phyloP scores from a whole-genome alignment of 1,140 invertebrate genomes.

The Bombyx mandarina region DNA sequence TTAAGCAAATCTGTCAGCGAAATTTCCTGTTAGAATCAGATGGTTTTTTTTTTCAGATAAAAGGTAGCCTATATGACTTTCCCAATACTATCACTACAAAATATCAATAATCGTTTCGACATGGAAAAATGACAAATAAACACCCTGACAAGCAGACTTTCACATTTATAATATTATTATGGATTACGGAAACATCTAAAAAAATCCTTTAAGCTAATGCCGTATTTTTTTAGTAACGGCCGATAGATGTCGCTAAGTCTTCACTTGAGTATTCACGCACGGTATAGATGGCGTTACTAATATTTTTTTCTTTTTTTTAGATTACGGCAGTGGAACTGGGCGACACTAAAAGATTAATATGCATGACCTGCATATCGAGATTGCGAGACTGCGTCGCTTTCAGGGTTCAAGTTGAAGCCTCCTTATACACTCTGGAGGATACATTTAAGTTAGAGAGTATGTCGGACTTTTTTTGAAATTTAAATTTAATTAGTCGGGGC shows the following conservation, averaged over 20 bases:
- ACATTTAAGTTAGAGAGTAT: slow-evolving; percentile 26
- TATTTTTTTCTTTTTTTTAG: slow-evolving; percentile 16
- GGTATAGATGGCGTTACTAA: background rate
- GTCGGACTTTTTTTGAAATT: slow-evolving; percentile 3
- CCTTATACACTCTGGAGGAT: slow-evolving; percentile 26
- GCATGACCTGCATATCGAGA: slow-evolving; percentile 28
- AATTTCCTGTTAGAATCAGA: background rate
- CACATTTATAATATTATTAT: background rate
- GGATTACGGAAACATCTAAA: background rate
- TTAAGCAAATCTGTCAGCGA: background rate
- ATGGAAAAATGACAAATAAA: background rate
- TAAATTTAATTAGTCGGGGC: too few species aligned
- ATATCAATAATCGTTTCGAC: too few species aligned
- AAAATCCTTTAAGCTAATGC: background rate
- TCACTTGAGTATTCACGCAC: too few species aligned
- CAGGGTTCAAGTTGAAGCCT: slow-evolving; percentile 26
- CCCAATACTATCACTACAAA: too few species aligned
- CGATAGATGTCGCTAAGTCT: too few species aligned
- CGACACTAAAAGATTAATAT: slow-evolving; percentile 45
- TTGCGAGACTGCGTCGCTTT: slow-evolving; percentile 28
- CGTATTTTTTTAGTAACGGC: too few species aligned
- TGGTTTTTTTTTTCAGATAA: background rate
- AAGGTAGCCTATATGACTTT: too few species aligned
- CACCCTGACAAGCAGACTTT: background rate
- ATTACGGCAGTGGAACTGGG: slow-evolving; percentile 30